Percentiles rank a stretch among this genome's conserved stretches.
Evolutionary conservation across 2,113 vertebrate genomes (phyloP).

Genomic region (Nothoprocta pentlandii): DNA sequence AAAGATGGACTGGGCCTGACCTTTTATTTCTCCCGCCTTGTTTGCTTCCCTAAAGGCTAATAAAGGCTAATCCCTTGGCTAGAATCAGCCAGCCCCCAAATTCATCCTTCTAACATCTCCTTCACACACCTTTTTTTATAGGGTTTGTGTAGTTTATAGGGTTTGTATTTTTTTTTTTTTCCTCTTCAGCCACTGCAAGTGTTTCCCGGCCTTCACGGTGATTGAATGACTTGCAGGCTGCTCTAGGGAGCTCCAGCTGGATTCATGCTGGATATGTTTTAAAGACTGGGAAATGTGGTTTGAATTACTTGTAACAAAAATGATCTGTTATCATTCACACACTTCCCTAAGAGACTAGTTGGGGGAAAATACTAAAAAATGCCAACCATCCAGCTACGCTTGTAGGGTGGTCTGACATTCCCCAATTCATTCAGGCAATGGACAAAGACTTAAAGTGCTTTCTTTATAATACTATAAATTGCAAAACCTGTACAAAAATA

Average conservation of each 20-base stretch:
- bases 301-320: constrained; percentile 59
- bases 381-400: not conserved
- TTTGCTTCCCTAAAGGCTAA: not conserved
- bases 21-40: rapidly evolving
- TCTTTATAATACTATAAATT: not conserved
- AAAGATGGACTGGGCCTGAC: not conserved
- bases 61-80: too few species aligned
- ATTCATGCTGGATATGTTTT: not conserved
- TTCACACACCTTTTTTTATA: not conserved
- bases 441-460: constrained; percentile 27
- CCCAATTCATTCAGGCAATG: constrained; percentile 10
- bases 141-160: not conserved
- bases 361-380: constrained; percentile 26
- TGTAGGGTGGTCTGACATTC: constrained; percentile 47
- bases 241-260: constrained; percentile 41
- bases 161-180: not conserved
- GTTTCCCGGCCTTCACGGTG: not conserved
- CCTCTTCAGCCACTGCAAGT: not conserved
- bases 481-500: constrained; percentile 36
- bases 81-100: not conserved
- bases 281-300: constrained; percentile 41
- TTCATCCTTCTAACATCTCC: not conserved
- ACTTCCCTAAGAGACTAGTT: constrained; percentile 28
- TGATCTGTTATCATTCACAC: constrained; percentile 40
- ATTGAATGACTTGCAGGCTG: constrained; percentile 23